phyloP scores from a whole-genome alignment of 64 coral and sea anemone genomes.

The Acropora yongei region DNA sequence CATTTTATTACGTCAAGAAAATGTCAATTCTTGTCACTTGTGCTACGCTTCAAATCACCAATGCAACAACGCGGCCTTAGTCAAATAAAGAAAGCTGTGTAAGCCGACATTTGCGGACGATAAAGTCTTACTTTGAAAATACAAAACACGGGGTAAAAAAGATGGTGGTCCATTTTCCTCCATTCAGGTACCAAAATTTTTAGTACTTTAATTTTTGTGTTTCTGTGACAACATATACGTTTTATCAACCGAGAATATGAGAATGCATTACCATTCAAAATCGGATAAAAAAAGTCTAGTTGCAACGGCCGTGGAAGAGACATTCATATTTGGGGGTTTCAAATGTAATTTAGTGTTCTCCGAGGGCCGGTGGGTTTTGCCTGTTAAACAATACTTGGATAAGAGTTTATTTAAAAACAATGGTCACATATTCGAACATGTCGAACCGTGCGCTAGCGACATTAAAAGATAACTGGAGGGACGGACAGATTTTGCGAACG shows the following conservation, averaged over 20 bases:
- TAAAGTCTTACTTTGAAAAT: background rate
- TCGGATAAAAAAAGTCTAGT: no score
- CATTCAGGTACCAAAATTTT: slow-evolving; percentile 5
- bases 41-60: background rate
- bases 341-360: no score
- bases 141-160: background rate
- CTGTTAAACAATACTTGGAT: background rate
- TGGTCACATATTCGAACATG: no score
- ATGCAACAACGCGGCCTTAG: background rate
- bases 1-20: background rate
- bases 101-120: background rate
- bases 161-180: slow-evolving; percentile 17
- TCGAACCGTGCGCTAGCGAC: no score
- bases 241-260: no score
- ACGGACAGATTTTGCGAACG: no score
- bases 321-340: no score
- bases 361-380: no score
- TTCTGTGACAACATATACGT: no score
- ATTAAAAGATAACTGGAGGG: no score
- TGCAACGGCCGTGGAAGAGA: no score
- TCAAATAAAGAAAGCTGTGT: background rate
- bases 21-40: background rate
- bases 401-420: background rate
- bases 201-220: background rate
- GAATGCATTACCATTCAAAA: no score